These are phyloP conservation scores for Bombus pyrosoma DNA, from an alignment of 1,140 invertebrate species.

Conservation along the genomic window DNA sequence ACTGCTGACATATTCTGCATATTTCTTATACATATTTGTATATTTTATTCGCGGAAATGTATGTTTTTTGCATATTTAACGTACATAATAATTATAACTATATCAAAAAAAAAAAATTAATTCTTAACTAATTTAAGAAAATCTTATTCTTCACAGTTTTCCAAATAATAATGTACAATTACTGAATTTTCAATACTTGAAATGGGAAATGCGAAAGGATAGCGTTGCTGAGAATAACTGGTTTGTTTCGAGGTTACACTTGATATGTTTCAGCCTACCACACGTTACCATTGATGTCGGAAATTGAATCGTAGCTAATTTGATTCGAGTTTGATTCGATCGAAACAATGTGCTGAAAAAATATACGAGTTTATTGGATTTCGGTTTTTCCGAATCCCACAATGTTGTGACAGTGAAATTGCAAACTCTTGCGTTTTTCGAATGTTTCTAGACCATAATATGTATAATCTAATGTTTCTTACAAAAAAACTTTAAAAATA, in stretches of 20 bases:
- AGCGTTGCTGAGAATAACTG: neutral
- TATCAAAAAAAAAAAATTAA: too few species aligned
- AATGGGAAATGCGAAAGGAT: neutral
- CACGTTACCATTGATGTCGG: neutral
- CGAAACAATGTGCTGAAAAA: neutral
- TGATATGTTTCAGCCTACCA: neutral
- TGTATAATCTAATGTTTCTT: neutral
- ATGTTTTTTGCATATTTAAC: too few species aligned
- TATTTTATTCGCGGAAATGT: too few species aligned
- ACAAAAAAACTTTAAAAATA: neutral
- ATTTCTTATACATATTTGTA: too few species aligned
- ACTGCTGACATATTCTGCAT: too few species aligned
- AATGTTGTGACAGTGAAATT: neutral
- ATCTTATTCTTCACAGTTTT: too few species aligned
- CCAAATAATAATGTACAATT: too few species aligned
- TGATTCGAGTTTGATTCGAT: neutral
- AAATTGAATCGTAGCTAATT: neutral
- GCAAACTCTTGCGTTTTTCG: neutral
- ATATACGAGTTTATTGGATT: neutral
- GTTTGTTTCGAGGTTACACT: neutral
- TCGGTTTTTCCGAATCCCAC: neutral
- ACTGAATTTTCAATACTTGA: neutral
- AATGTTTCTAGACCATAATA: neutral
- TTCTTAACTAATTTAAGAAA: too few species aligned
- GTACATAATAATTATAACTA: too few species aligned